Conservation (phyloP, 2,888 invertebrate species). For the Erebia palarica region DNA sequence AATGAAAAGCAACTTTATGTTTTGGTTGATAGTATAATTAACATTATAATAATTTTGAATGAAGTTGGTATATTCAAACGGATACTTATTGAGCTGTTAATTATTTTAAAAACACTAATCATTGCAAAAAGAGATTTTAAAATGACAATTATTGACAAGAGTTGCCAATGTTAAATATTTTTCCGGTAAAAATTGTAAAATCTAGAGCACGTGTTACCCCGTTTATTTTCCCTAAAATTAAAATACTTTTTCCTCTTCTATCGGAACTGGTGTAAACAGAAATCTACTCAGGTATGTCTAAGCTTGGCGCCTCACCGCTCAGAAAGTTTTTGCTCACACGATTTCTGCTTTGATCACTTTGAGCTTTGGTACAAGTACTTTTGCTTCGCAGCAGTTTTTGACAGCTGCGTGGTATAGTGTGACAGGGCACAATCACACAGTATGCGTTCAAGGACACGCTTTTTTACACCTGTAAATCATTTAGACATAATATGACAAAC, state of each 20-base stretch:
- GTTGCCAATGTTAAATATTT: background rate
- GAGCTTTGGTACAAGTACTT: slow-evolving; percentile 58
- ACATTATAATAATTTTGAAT: background rate
- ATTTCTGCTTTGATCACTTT: slow-evolving; percentile 65
- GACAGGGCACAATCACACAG: slow-evolving; percentile 54
- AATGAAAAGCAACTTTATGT: background rate
- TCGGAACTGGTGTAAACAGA: slow-evolving; percentile 78
- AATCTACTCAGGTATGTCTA: slow-evolving; percentile 80
- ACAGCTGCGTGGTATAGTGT: slow-evolving; percentile 48
- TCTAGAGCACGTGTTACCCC: slow-evolving; percentile 40
- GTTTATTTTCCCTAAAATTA: slow-evolving; percentile 51
- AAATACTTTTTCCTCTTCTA: slow-evolving; percentile 71
- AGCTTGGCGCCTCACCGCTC: slow-evolving; percentile 71
- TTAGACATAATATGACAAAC: slow-evolving; percentile 27
- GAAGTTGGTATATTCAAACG: background rate
- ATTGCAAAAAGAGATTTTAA: background rate
- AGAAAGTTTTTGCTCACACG: slow-evolving; percentile 59
- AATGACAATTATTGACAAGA: background rate
- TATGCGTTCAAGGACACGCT: slow-evolving; percentile 51
- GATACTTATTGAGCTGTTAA: background rate
- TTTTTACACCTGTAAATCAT: slow-evolving; percentile 27
- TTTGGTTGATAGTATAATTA: background rate
- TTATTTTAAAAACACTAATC: background rate
- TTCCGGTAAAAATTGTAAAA: slow-evolving; percentile 10
- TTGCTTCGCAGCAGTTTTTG: slow-evolving; percentile 52